Evolutionary conservation across 2,888 invertebrate species (phyloP), one percentile per base, ranked within the genome.

Genomic region (Apomyelois bistriatella): DNA sequence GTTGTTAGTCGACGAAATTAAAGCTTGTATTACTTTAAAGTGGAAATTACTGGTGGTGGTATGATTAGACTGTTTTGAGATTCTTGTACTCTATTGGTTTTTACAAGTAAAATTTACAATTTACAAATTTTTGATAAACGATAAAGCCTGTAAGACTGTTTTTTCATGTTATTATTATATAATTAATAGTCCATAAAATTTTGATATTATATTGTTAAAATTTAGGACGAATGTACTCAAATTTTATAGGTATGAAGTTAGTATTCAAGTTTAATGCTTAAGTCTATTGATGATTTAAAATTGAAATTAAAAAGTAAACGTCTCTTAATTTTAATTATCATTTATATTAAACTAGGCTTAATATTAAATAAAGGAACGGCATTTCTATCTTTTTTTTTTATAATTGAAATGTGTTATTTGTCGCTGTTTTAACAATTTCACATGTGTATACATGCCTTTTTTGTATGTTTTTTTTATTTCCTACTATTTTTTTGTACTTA

Each of bases 81-180:
- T 77, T 79, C 82, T 77, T 87, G 74, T 81, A 83, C 76, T 80
- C 72, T 79, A 78, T 82, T 79, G 73, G 75, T 79, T 87, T 85
- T 73, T 82, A 79, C 73, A 72, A 76, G 63, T 71, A 69, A 84
- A 83, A 79, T 85, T 85, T 87, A 89, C 89, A 89, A 82, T 88
- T 87, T 88, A 88, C 88, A 89, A 85, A 78, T 74, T 85, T 87
- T 88, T 86, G 76, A 87, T 85, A 83, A 82, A 77, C 79, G 77
- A 81, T 80, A 71, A 82, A 73, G 71, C 84, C 85, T 78, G 85
- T 76, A 89, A 90, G 89, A 89, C 89, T 89, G 89, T 88, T 88
- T 86, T 78, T 87, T 87, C 82, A 81, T 72, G 72, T 79, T 81
- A 82, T 79, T 81, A 82, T 79, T 76, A 68, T 72, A 76, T 85